These are phyloP conservation scores for Polypterus senegalus DNA, from an alignment of 2,113 vertebrate genomes.

Conservation along the genomic window DNA sequence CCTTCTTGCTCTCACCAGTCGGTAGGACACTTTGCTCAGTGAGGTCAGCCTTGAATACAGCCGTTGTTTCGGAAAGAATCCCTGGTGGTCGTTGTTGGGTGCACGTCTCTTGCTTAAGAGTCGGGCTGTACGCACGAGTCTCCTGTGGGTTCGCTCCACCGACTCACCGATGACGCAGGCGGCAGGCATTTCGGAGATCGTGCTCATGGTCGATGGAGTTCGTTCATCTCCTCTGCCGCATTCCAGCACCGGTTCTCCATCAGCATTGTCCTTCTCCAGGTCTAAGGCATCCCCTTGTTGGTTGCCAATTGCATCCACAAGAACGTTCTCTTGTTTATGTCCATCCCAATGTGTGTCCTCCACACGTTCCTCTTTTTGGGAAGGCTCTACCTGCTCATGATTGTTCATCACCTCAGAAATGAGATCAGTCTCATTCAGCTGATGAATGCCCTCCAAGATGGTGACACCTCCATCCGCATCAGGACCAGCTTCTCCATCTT, in stretches of 20 bases:
- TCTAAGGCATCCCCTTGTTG: constrained; percentile 20
- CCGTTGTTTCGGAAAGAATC: constrained; percentile 34
- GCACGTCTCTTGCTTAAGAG: constrained; percentile 45
- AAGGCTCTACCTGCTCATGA: constrained; percentile 19
- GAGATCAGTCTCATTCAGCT: no score
- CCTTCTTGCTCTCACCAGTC: constrained; percentile 21
- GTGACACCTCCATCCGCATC: no score
- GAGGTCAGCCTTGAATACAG: constrained; percentile 33
- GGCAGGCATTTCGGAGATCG: no score
- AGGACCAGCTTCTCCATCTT: no score
- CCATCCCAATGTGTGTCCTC: constrained; percentile 16
- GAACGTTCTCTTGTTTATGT: neutral
- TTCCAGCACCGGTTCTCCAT: no score
- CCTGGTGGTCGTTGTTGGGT: constrained; percentile 35
- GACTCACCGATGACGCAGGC: no score
- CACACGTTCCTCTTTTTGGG: constrained; percentile 18
- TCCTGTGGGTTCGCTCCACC: no score
- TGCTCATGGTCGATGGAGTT: no score
- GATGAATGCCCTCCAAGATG: no score
- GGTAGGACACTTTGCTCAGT: constrained; percentile 34
- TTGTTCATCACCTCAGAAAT: constrained; percentile 19
- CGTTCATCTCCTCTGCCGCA: no score
- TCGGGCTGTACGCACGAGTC: constrained; percentile 8
- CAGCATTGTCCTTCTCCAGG: constrained; percentile 11
- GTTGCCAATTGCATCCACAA: neutral